A percentile compares a stretch with the other conserved stretches of the same genome.
phyloP scores from a whole-genome alignment of 64 coral and sea anemone genomes.

The Pocillopora verrucosa region DNA sequence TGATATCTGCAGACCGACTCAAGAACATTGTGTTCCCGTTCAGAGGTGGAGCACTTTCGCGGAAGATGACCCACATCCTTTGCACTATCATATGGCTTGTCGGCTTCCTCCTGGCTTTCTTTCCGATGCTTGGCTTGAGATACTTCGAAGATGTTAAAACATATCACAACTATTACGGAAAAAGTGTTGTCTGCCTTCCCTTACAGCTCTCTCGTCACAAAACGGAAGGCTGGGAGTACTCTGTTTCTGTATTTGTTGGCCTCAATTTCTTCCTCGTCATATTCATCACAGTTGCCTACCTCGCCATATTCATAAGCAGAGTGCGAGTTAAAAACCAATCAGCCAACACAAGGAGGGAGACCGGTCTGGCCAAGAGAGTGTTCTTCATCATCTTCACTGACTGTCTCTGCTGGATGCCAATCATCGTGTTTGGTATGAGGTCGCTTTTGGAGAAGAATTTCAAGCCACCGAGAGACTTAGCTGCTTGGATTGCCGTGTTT shows the following conservation, averaged over 20 bases:
- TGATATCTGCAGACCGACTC: conserved; percentile 12
- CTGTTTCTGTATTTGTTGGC: background rate
- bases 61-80: background rate
- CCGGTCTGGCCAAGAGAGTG: background rate
- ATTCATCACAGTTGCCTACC: background rate
- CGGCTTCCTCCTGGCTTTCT: background rate
- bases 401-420: background rate
- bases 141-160: background rate
- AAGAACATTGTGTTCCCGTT: conserved; percentile 17
- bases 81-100: conserved; percentile 16
- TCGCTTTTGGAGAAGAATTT: background rate
- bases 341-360: background rate
- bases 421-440: background rate
- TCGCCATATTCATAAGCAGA: background rate
- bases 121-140: background rate
- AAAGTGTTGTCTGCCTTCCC: too few species aligned
- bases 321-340: background rate
- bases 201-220: background rate
- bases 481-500: conserved; percentile 6
- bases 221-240: conserved; percentile 7
- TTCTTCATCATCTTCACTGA: background rate
- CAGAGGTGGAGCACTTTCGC: background rate
- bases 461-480: background rate
- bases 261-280: background rate
- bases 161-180: conserved; percentile 9